Base-by-base conservation (phyloP, 92 coral and sea anemone species). In the Porites evermanni region DNA sequence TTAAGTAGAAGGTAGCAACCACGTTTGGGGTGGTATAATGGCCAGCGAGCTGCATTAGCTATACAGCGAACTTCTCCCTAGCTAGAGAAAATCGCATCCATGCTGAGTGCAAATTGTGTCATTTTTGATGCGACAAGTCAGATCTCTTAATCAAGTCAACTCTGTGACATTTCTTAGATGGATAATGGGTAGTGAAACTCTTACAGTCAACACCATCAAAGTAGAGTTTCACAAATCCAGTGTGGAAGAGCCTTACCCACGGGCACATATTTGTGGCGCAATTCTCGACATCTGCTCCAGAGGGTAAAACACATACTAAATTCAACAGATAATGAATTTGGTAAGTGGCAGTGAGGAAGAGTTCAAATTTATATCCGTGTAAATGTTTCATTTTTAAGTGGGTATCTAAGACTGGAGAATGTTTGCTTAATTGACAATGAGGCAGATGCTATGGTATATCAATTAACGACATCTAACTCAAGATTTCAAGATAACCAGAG, bases 151-250 rank as follows among this genome's bases (percentile, higher is more conserved):
- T 65, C 70, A 65, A 6, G 70, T 6, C n/a, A n/a, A 65, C 18
- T 17, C 32, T 17, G 24, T 65, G 29, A 11, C 70, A 65, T 65
- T 65, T 65, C 26, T 17, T 18, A 65, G 70, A 17, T 65, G 70
- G 70, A 17, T 18, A 20, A 65, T 11, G 70, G 70, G 26, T 65
- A 65, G 70, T 4, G 70, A 65, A 65, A 65, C 70, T 18, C 26
- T 65, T 6, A n/a, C 70, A 6, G 70, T 65, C 7, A 24, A 24
- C 4, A 65, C n/a, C 77, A 72, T 72, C 50, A 53, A 26, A 47
- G 77, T 72, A 5, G 58, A 53, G 61, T 72, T 72, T 72, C 77
- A 72, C 77, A 72, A 26, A 54, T 72, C 77, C 9, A 23, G 7
- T 14, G 77, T 24, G 61, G 61, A 72, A 72, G 77, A 72, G 53